phyloP scores from a whole-genome alignment of 2,888 invertebrate species.

The Troides helena region DNA sequence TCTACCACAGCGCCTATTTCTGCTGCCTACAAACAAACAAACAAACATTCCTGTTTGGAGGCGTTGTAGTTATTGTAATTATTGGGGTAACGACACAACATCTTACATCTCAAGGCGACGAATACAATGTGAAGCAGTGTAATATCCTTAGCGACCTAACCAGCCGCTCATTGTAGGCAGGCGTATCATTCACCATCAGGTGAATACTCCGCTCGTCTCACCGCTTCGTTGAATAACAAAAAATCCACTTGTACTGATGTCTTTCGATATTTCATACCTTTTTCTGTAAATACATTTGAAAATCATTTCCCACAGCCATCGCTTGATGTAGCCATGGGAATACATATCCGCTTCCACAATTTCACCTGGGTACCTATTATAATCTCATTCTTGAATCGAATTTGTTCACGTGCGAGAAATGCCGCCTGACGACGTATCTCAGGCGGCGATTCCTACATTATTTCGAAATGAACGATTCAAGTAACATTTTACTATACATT shows the following conservation, averaged over 20 bases:
- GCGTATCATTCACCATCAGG: too few species aligned
- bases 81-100: too few species aligned
- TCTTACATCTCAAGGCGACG: too few species aligned
- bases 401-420: conserved; percentile 70
- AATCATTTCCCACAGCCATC: conserved; percentile 36
- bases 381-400: conserved; percentile 68
- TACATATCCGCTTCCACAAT: conserved; percentile 43
- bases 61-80: too few species aligned
- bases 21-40: too few species aligned
- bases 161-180: too few species aligned
- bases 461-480: conserved; percentile 3
- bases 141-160: too few species aligned
- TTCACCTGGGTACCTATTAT: conserved; percentile 54
- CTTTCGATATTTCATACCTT: background rate
- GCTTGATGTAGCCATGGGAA: conserved; percentile 33
- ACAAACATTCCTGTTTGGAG: too few species aligned
- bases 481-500: conserved; percentile 19
- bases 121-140: too few species aligned
- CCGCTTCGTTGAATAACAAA: too few species aligned
- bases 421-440: conserved; percentile 58
- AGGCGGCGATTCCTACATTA: conserved; percentile 37
- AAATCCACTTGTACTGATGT: background rate
- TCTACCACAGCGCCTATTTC: too few species aligned
- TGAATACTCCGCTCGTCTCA: too few species aligned
- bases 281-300: conserved; percentile 21